Evolutionary conservation across 2,113 vertebrate species (phyloP).

Genomic region (Calidris pugnax): DNA sequence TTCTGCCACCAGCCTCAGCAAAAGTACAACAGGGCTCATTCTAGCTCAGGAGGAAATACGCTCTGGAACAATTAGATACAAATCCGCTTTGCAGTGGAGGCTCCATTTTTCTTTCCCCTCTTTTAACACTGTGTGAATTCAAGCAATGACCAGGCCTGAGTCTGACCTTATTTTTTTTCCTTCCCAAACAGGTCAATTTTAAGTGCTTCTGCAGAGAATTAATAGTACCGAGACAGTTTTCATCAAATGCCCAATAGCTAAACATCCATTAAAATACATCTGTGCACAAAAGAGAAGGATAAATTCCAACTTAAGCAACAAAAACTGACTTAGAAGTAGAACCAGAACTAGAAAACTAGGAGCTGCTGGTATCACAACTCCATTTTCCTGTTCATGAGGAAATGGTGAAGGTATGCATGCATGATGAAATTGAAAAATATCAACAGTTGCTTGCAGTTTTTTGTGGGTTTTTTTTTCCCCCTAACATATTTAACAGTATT

Average conservation of each 20-base stretch:
- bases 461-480: background rate
- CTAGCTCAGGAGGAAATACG: background rate
- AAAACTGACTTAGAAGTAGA: background rate
- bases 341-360: background rate
- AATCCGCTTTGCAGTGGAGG: background rate
- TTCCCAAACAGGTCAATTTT: background rate
- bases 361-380: fast-evolving
- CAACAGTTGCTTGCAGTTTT: background rate
- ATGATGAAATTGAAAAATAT: background rate
- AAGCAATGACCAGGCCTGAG: background rate
- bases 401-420: background rate
- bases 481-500: background rate
- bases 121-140: background rate
- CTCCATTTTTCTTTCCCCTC: background rate
- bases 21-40: background rate
- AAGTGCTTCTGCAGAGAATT: background rate
- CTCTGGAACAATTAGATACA: background rate
- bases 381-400: background rate
- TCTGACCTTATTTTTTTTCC: background rate
- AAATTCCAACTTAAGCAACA: background rate
- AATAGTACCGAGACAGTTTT: background rate
- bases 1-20: background rate
- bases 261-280: background rate
- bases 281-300: background rate
- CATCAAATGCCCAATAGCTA: background rate